Evolutionary conservation across 1,140 invertebrate genomes (phyloP).

Genomic region (Brachionus angularis): DNA sequence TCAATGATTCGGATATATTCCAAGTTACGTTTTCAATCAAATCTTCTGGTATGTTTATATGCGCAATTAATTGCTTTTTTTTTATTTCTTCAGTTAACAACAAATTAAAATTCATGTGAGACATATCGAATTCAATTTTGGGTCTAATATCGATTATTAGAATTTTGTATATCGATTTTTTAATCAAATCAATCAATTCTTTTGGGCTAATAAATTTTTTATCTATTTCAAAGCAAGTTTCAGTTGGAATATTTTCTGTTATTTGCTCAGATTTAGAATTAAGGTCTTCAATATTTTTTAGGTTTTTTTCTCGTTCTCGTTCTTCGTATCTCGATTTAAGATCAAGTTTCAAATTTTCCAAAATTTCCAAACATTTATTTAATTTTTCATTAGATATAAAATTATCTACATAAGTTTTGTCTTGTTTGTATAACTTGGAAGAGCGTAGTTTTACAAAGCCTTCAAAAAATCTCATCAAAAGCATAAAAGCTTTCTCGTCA

Average conservation of each 20-base stretch:
- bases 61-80: neutral
- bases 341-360: constrained; percentile 6
- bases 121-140: neutral
- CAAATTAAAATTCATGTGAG: constrained; percentile 18
- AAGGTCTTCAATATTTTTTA: too few species aligned
- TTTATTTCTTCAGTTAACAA: neutral
- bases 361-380: neutral
- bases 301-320: neutral
- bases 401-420: constrained; percentile 12
- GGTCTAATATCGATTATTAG: neutral
- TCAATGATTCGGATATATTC: constrained; percentile 4
- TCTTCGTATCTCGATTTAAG: constrained; percentile 9
- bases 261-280: neutral
- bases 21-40: constrained; percentile 2
- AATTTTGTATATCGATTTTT: neutral
- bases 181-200: neutral
- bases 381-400: constrained; percentile 35
- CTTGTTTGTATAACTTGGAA: constrained; percentile 29
- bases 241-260: neutral
- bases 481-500: constrained; percentile 28
- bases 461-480: constrained; percentile 29
- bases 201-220: neutral
- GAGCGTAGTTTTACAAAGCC: neutral
- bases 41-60: constrained; percentile 4
- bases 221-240: neutral